Percentiles rank a stretch among this genome's conserved stretches.
phyloP scores from a whole-genome alignment of 2,797 vertebrate genomes.

The Darevskia nairensis region DNA sequence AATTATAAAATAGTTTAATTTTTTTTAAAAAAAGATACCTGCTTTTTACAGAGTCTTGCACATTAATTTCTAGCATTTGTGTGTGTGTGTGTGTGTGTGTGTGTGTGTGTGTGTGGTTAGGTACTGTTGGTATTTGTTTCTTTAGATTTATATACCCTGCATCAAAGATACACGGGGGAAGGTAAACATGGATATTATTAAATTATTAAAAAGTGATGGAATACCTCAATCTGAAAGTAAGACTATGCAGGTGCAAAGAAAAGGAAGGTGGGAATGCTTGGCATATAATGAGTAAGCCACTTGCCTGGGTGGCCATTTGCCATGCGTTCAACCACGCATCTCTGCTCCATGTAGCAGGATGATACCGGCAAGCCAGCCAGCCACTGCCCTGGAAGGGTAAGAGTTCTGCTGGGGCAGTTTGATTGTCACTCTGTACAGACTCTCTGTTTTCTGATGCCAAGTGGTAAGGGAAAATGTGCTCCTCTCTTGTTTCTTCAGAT shows the following conservation, averaged over 20 bases:
- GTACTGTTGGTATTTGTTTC: background rate
- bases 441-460: background rate
- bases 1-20: background rate
- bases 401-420: background rate
- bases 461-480: no score
- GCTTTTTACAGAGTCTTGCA: background rate
- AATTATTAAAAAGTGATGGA: background rate
- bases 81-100: background rate
- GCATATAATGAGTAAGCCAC: background rate
- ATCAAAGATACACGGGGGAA: background rate
- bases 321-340: background rate
- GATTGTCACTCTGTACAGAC: no score
- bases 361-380: background rate
- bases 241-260: background rate
- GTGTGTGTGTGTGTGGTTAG: background rate
- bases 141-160: background rate
- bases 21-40: background rate
- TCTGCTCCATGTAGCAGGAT: background rate
- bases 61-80: background rate
- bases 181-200: background rate
- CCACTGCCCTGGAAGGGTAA: background rate
- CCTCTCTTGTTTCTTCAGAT: background rate
- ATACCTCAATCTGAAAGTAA: background rate
- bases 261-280: background rate
- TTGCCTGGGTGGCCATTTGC: background rate